Percentiles rank a stretch among this genome's conserved stretches.
These are phyloP conservation scores for Trachelus iudaicus DNA, from an alignment of 2,888 invertebrate genomes.

Conservation along the genomic window DNA sequence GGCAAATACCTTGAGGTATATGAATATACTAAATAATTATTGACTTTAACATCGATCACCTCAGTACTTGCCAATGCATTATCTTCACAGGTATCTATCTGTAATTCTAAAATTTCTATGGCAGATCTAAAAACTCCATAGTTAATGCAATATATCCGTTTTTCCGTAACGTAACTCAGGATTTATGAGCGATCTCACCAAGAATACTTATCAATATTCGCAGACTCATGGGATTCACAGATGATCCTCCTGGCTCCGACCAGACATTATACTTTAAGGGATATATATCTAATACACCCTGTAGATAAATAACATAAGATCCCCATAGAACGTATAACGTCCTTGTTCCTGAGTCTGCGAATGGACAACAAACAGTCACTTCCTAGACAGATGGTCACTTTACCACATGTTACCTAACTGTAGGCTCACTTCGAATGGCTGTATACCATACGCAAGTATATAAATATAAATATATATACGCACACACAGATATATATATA, in stretches of 20 bases:
- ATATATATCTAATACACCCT: neutral
- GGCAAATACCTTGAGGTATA: neutral
- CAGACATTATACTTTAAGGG: neutral
- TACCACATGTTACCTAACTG: constrained; percentile 50
- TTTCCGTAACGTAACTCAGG: neutral
- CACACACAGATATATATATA: no score
- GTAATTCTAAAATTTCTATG: neutral
- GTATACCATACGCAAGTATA: constrained; percentile 9
- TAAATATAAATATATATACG: neutral
- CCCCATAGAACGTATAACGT: neutral
- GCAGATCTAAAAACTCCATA: neutral
- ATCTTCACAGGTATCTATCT: neutral
- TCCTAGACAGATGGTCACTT: constrained; percentile 52
- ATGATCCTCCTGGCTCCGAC: neutral
- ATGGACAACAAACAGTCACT: constrained; percentile 21
- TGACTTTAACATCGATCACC: neutral
- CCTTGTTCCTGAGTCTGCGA: neutral
- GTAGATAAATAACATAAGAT: neutral
- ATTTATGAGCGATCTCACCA: neutral
- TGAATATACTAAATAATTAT: neutral
- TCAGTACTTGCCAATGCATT: neutral
- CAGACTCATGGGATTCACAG: neutral
- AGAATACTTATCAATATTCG: neutral
- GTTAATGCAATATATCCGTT: neutral
- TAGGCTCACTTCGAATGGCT: constrained; percentile 37